These are phyloP conservation scores for Paratilapia polleni DNA, from an alignment of 2,113 vertebrate species.

Conservation along the genomic window DNA sequence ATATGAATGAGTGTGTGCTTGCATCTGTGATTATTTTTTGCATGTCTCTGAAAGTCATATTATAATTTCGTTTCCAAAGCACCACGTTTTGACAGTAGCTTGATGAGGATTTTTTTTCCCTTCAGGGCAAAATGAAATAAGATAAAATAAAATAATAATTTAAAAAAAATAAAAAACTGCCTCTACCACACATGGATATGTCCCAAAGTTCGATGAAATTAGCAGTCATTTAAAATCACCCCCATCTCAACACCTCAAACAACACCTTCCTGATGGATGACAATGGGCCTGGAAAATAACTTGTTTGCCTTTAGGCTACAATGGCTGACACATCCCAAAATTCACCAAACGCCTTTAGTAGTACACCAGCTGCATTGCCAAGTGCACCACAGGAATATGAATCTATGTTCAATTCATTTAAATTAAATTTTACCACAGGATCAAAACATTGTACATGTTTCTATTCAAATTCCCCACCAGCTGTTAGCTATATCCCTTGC, in stretches of 20 bases:
- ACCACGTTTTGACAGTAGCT: conserved; percentile 38
- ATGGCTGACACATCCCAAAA: conserved; percentile 18
- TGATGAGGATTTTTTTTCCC: conserved; percentile 33
- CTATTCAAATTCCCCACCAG: not conserved
- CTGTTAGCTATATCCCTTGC: not conserved
- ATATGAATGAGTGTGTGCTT: not conserved
- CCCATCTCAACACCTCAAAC: conserved; percentile 37
- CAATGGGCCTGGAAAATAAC: conserved; percentile 21
- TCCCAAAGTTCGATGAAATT: conserved; percentile 24
- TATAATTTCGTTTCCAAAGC: conserved; percentile 44
- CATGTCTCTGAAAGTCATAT: conserved; percentile 19
- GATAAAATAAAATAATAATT: not conserved
- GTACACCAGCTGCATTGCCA: not conserved
- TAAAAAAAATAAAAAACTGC: not conserved
- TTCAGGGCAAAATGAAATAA: not conserved
- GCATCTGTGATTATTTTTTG: not conserved
- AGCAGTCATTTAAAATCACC: conserved; percentile 33
- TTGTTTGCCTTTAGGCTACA: conserved; percentile 26
- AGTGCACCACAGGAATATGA: not conserved
- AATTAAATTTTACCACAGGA: not conserved
- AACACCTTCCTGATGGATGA: conserved; percentile 40
- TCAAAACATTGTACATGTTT: not conserved
- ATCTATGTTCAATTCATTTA: conserved; percentile 1
- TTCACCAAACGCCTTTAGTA: not conserved
- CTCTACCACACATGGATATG: conserved; percentile 6